A percentile compares a stretch with the other conserved stretches of the same genome.
These are phyloP conservation scores for Prionailurus bengalensis DNA, from an alignment of 2,113 vertebrate genomes.

Conservation along the genomic window DNA sequence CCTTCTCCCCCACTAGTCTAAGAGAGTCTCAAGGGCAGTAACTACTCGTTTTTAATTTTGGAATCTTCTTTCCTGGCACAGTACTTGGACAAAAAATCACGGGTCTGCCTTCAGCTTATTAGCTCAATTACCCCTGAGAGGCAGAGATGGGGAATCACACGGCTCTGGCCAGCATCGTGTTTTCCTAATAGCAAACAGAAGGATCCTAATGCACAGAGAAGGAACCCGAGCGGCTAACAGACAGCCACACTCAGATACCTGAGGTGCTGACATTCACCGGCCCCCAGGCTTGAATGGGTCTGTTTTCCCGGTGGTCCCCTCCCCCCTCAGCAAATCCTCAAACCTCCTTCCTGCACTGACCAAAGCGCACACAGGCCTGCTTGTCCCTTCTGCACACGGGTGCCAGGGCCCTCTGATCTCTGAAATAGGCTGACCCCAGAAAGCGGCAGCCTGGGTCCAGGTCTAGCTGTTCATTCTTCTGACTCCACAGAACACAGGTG, in stretches of 20 bases:
- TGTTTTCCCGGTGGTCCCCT: neutral
- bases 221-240: neutral
- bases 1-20: neutral
- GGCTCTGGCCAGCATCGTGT: neutral
- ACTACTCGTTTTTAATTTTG: neutral
- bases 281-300: neutral
- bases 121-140: neutral
- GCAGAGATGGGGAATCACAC: neutral
- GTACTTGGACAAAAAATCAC: conserved; percentile 14
- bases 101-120: neutral
- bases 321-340: neutral
- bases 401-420: neutral
- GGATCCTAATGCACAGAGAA: neutral
- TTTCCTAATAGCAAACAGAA: neutral
- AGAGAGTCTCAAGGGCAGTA: neutral
- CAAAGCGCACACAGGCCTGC: neutral
- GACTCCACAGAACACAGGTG: neutral
- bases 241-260: neutral
- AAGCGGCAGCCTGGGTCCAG: neutral
- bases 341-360: neutral
- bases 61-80: neutral
- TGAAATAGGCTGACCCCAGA: neutral
- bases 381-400: accelerated
- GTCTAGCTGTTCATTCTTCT: neutral
- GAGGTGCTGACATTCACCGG: neutral